These are phyloP conservation scores for Oncorhynchus tshawytscha DNA, from an alignment of 2,113 vertebrate genomes.

Conservation along the genomic window DNA sequence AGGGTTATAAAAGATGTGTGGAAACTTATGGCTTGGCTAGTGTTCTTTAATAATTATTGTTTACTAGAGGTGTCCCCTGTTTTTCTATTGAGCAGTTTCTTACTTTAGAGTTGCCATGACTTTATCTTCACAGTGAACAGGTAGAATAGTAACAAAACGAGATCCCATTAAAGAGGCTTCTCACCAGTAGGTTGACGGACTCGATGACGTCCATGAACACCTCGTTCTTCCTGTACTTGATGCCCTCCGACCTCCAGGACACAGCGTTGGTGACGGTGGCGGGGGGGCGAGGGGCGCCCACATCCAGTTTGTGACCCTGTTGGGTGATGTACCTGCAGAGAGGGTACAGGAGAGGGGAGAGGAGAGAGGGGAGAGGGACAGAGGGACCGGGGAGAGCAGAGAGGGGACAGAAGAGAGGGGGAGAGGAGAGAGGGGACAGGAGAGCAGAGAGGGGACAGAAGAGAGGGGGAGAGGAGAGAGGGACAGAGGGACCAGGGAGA, in stretches of 20 bases:
- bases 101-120: neutral
- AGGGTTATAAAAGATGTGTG: neutral
- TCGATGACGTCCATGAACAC: conserved; percentile 83
- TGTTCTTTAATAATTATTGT: too few relatives aligned
- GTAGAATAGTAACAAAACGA: too few relatives aligned
- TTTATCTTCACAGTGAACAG: neutral
- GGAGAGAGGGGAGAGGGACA: neutral
- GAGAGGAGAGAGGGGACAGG: neutral
- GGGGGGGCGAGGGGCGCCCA: conserved; percentile 76
- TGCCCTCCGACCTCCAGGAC: conserved; percentile 81
- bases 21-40: too few relatives aligned
- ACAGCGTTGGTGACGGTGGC: conserved; percentile 82
- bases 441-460: neutral
- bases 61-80: too few relatives aligned
- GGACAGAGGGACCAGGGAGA: neutral
- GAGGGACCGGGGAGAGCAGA: neutral
- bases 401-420: conserved; percentile 9
- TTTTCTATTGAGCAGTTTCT: too few relatives aligned
- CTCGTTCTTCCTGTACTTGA: conserved; percentile 83
- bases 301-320: conserved; percentile 77
- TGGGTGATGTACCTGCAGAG: conserved; percentile 79
- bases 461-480: neutral
- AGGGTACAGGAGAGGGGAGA: neutral
- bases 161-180: conserved; percentile 17
- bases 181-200: conserved; percentile 80